These are phyloP conservation scores for Autographa pulchrina DNA, from an alignment of 2,888 invertebrate species.

Conservation along the genomic window DNA sequence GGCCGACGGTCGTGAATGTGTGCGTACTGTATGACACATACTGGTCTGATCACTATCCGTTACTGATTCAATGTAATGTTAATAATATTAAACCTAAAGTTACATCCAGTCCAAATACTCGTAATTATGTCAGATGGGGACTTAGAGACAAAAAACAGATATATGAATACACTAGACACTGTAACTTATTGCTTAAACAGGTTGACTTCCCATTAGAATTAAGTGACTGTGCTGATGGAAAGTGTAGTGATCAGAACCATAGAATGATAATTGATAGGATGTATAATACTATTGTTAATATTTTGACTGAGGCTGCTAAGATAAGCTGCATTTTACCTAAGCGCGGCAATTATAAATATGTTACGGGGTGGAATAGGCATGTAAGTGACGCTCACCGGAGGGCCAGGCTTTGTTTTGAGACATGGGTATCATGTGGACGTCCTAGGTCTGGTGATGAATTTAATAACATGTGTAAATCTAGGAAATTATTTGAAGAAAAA, in stretches of 20 bases:
- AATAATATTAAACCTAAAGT: background rate
- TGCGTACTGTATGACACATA: background rate
- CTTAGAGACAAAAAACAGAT: background rate
- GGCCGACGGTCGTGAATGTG: background rate
- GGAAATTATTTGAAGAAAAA: background rate
- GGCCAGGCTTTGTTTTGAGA: background rate
- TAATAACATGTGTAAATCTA: background rate
- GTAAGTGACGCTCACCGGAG: background rate
- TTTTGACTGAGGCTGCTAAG: background rate
- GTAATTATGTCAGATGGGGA: background rate
- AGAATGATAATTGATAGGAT: background rate
- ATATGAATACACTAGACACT: background rate
- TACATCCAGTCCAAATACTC: background rate
- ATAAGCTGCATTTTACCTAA: background rate
- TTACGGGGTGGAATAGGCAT: background rate
- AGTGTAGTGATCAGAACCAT: background rate
- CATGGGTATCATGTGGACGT: background rate
- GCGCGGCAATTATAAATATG: background rate
- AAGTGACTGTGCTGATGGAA: background rate
- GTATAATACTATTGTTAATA: background rate
- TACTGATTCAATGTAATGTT: background rate
- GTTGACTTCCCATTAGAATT: background rate
- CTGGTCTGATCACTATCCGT: conserved; percentile 7
- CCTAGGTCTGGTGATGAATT: background rate
- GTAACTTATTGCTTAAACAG: background rate